Evolutionary conservation across 2,113 vertebrate genomes (phyloP), one percentile per base, ranked within the genome.

Genomic region (Ceyx cyanopectus): DNA sequence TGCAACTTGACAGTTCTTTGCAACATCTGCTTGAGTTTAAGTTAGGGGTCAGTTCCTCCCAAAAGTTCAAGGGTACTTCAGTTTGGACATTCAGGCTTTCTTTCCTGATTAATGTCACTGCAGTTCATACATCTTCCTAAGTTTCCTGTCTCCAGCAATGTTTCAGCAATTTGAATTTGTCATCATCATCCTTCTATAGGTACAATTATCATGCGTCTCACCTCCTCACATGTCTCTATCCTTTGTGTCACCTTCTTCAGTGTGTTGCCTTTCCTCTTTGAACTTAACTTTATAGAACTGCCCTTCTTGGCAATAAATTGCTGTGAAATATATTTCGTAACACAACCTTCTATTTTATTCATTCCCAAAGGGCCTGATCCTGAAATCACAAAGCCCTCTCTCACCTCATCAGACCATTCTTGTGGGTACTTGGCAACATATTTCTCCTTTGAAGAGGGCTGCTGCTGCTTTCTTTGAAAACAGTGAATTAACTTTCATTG

Each of bases 321-420:
- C 7, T 81, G 45, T 32, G 68, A 84, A 62, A 86, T 81, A n/a
- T 8, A 27, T 82, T 82, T 79, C 37, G 14, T 54, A 54, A 5
- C 13, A 17, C 32, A 96, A 66, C 74, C 88, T 76, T 90, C 63
- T 94, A 94, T 90, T 96, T 86, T 75, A 83, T 79, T 87, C 78
- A 68, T 76, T 92, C 95, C 90, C 92, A 89, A 72, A 60, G 41
- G 91, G 17, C 22, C 56, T 81, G 51, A 85, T 93, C 81, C 75
- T 93, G 78, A 85, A 91, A 90, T 93, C 89, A 91, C 70, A 82
- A 70, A 87, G 18, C 24, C 5, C 12, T 90, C n/a, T 66, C 53
- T 82, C 5, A 1, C 69, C 51, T 81, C 54, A n/a, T 90, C 56
- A 81, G 30, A 40, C 15, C 4, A 27, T 90, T 6, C 16, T 85